Conservation (phyloP, 2,888 invertebrate species). For the Empis livida region DNA sequence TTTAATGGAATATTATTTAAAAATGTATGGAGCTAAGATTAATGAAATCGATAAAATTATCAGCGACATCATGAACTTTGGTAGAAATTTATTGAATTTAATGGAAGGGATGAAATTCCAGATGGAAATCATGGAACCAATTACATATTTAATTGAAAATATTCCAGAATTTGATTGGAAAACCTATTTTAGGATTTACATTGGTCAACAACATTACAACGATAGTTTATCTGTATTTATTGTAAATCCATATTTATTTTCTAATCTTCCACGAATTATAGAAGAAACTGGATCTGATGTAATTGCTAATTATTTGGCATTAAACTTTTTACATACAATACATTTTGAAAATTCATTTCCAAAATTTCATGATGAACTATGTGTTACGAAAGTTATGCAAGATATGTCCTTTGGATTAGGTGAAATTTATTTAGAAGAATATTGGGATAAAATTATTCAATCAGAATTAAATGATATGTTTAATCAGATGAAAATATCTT, state of each 20-base stretch:
- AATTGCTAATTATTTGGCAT: conserved; percentile 4
- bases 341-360: not conserved
- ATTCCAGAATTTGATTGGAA: conserved; percentile 1
- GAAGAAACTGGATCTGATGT: not conserved
- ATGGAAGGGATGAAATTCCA: not conserved
- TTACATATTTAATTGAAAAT: not conserved
- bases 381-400: not conserved
- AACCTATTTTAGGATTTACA: not conserved
- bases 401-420: not conserved
- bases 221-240: not conserved
- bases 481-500: not conserved
- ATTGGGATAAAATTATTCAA: not conserved
- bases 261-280: not conserved
- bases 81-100: not conserved
- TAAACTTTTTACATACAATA: not conserved
- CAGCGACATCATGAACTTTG: not conserved
- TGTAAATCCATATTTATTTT: not conserved
- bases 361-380: not conserved
- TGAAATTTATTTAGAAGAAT: not conserved
- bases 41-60: not conserved
- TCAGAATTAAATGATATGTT: not conserved
- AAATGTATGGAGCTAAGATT: not conserved
- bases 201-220: not conserved
- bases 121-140: not conserved
- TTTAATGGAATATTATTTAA: not conserved